phyloP scores from a whole-genome alignment of 2,113 vertebrate genomes.

The Macaca fascicularis region DNA sequence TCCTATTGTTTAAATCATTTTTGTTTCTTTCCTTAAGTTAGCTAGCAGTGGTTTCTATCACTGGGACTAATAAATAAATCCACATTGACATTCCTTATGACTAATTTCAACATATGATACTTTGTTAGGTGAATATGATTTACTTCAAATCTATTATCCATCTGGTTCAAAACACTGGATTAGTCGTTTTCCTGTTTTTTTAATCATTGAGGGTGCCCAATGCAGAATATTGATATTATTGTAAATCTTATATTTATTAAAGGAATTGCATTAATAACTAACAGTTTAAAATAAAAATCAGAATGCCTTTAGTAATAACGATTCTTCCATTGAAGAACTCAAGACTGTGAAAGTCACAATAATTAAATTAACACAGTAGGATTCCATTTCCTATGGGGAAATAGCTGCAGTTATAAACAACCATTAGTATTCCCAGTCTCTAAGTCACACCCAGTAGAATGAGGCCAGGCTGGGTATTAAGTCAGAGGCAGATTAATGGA shows the following conservation, averaged over 20 bases:
- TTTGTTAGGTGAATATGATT: background rate
- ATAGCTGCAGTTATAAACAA: background rate
- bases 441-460: background rate
- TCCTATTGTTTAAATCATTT: no score
- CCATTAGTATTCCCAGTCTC: rapidly evolving
- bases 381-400: background rate
- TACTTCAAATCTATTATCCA: background rate
- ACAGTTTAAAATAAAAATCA: background rate
- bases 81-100: background rate
- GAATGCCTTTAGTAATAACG: rapidly evolving
- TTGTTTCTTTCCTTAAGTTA: background rate
- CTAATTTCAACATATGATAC: background rate
- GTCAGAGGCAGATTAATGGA: background rate
- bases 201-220: rapidly evolving
- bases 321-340: background rate
- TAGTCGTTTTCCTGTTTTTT: background rate
- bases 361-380: no score
- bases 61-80: background rate
- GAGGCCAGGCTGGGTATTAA: rapidly evolving
- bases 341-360: rapidly evolving
- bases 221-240: background rate
- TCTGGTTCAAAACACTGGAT: background rate
- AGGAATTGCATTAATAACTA: background rate
- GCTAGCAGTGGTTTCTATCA: background rate
- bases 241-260: background rate